These are phyloP conservation scores for Puntigrus tetrazona DNA, from an alignment of 2,113 vertebrate genomes.

Conservation along the genomic window DNA sequence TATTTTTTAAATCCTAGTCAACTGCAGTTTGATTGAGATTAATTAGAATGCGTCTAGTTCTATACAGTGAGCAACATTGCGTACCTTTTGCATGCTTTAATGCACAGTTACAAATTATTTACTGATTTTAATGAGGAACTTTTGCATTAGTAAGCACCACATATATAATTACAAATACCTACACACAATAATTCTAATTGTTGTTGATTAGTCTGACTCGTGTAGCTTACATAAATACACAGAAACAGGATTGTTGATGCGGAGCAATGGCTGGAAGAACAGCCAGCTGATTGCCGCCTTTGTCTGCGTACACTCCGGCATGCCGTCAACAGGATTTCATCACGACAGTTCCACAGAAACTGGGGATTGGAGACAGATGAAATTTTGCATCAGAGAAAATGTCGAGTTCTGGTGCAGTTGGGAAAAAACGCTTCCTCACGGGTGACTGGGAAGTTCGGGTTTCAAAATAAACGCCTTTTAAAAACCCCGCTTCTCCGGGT, in stretches of 20 bases:
- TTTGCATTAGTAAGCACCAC: neutral
- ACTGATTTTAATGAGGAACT: neutral
- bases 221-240: neutral
- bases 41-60: no score
- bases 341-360: neutral
- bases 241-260: neutral
- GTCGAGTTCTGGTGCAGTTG: slow-evolving; percentile 10
- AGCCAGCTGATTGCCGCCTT: neutral
- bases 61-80: neutral
- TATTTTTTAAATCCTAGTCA: no score
- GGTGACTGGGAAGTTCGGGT: no score
- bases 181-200: slow-evolving; percentile 50
- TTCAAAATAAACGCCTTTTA: slow-evolving; percentile 7
- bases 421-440: neutral
- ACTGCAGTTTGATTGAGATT: no score
- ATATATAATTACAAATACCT: slow-evolving; percentile 60
- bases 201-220: neutral
- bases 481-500: neutral
- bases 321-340: slow-evolving; percentile 15
- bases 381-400: slow-evolving; percentile 27
- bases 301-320: neutral
- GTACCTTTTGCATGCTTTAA: neutral
- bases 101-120: neutral
- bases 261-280: neutral
- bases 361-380: slow-evolving; percentile 17